phyloP scores from a whole-genome alignment of 1,140 invertebrate genomes.

The Drosophila carrolli region DNA sequence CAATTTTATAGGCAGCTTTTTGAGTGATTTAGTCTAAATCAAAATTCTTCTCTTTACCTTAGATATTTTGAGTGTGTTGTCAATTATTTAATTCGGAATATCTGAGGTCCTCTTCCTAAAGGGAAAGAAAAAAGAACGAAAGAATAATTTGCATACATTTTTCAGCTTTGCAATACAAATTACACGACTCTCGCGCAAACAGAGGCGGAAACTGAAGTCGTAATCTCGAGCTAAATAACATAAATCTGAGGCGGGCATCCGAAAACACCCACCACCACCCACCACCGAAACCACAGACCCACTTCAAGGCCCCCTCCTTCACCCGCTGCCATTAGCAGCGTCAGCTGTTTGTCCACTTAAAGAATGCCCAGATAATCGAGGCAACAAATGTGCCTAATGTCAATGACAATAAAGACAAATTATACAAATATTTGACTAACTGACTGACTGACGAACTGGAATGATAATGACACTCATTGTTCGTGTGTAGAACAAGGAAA shows the following conservation, averaged over 20 bases:
- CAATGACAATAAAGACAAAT: constrained; percentile 77
- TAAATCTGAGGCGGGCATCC: constrained; percentile 23
- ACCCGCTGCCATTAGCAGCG: constrained; percentile 57
- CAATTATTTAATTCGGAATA: not conserved
- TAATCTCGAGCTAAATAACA: constrained; percentile 13
- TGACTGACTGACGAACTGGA: constrained; percentile 41
- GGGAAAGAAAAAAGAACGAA: constrained; percentile 7
- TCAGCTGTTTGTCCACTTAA: constrained; percentile 77
- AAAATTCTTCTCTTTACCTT: not conserved
- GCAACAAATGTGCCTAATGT: constrained; percentile 76
- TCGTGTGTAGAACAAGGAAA: constrained; percentile 45
- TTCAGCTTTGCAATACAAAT: constrained; percentile 40
- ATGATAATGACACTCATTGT: constrained; percentile 61
- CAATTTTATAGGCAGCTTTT: not conserved
- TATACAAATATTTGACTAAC: constrained; percentile 73
- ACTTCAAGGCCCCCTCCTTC: not conserved
- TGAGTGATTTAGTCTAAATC: too few relatives aligned
- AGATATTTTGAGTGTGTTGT: not conserved
- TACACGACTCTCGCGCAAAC: constrained; percentile 30
- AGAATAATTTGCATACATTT: constrained; percentile 53
- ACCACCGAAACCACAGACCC: not conserved
- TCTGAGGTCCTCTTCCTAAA: not conserved
- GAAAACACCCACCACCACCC: constrained; percentile 10
- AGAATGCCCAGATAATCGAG: constrained; percentile 74
- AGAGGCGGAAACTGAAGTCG: constrained; percentile 11